Conservation (phyloP, 2,797 vertebrate genomes). For the Catamblyrhynchus diadema region DNA sequence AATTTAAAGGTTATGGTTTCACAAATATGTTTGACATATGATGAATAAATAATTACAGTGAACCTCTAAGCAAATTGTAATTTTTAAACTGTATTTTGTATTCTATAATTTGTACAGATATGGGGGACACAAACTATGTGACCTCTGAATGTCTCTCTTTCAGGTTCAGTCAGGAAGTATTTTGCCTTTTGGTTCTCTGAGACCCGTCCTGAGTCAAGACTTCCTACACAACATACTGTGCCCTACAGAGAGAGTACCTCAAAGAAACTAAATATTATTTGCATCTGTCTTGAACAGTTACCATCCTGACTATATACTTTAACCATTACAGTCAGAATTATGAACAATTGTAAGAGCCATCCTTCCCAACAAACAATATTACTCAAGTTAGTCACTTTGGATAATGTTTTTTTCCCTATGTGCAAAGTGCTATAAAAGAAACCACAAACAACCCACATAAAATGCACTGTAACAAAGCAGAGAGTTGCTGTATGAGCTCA, state of each 20-base stretch:
- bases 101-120: not conserved
- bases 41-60: not conserved
- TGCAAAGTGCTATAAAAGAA: not conserved
- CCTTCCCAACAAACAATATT: not conserved
- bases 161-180: not conserved
- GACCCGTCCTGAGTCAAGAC: not conserved
- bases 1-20: not conserved
- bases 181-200: not conserved
- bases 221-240: not conserved
- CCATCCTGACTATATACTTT: not conserved
- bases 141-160: not conserved
- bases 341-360: not conserved
- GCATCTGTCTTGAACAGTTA: not conserved
- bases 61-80: not conserved
- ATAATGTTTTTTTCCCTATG: not conserved
- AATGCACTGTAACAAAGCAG: constrained; percentile 9
- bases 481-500: constrained; percentile 67
- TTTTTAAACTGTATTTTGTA: not conserved
- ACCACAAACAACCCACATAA: not conserved
- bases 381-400: not conserved
- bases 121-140: not conserved
- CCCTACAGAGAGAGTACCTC: not conserved
- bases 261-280: not conserved
- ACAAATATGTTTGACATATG: not conserved
- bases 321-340: not conserved